These are phyloP conservation scores for Andrena marginata DNA, from an alignment of 2,888 invertebrate genomes.

Conservation along the genomic window DNA sequence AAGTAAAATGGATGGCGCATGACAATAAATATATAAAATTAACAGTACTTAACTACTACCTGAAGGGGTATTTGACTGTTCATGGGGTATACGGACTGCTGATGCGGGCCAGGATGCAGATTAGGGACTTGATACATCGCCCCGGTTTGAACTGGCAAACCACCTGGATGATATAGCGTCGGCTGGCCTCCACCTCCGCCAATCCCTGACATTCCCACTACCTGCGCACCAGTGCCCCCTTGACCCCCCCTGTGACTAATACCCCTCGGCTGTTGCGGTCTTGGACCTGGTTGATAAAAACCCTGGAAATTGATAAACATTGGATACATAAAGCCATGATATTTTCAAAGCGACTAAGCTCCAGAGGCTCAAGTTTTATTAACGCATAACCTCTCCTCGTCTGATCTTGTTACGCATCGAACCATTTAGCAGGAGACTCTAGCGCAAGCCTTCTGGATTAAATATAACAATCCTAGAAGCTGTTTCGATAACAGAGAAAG, in stretches of 20 bases:
- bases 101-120: constrained; percentile 77
- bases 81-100: constrained; percentile 76
- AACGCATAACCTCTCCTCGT: too few relatives aligned
- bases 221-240: constrained; percentile 77
- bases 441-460: too few relatives aligned
- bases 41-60: constrained; percentile 69
- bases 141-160: constrained; percentile 74
- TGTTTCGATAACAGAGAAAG: too few relatives aligned
- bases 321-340: constrained; percentile 3
- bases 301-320: constrained; percentile 55
- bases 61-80: constrained; percentile 78
- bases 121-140: constrained; percentile 79
- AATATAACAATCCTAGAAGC: too few relatives aligned
- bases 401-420: too few relatives aligned
- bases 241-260: constrained; percentile 80
- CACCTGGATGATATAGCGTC: constrained; percentile 75
- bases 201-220: constrained; percentile 78
- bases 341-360: background rate
- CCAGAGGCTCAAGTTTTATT: too few relatives aligned
- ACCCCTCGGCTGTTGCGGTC: constrained; percentile 79
- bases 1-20: constrained; percentile 27
- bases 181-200: constrained; percentile 79
- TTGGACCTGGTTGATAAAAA: constrained; percentile 77
- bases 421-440: too few relatives aligned
- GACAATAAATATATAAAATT: constrained; percentile 56